Base-by-base conservation (phyloP, 1,140 invertebrate species). In the Drosophila bocqueti region DNA sequence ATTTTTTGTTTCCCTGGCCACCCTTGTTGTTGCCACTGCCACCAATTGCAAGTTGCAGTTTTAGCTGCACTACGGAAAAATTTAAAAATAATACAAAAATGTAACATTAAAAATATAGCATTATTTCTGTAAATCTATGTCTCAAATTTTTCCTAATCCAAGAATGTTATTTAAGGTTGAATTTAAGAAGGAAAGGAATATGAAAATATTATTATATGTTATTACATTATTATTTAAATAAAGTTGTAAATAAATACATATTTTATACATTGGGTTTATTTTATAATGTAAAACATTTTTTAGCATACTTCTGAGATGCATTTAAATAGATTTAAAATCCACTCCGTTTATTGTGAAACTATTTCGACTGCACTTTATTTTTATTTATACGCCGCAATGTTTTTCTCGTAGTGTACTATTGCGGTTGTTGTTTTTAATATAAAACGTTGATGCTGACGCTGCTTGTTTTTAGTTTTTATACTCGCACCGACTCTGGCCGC, bases 401-500 rank as follows among this genome's bases (percentile, higher is more conserved):
- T 29, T 65, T 63, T 34, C 5, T 26, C 3, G 10, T 0, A 18
- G 63, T 65, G 40, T 31, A 45, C 49, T 9, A 26, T 40, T 87
- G 69, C 38, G 59, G 49, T 68, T 86, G 60, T 87, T 89, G 84
- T 83, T 87, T 87, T 89, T 87, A 89, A 89, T 87, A 87, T 89
- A 75, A 89, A 87, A 79, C 78, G 76, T 87, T 89, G 83, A 83
- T 82, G 84, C 84, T 89, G 84, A 87, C 84, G 77, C 54, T 89
- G 84, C 84, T 84, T 87, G 85, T 90, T 89, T 89, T 81, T 87
- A 79, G 84, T 87, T 87, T 85, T 71, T 82, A 68, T 83, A 85
- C 71, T 73, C 71, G 46, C 71, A 73, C 54, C 57, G 79, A 76
- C 73, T 72, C 76, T 75, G 74, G 68, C 59, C 71, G 38, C 50